phyloP scores from a whole-genome alignment of 2,888 invertebrate species.

The Rhagonycha fulva region DNA sequence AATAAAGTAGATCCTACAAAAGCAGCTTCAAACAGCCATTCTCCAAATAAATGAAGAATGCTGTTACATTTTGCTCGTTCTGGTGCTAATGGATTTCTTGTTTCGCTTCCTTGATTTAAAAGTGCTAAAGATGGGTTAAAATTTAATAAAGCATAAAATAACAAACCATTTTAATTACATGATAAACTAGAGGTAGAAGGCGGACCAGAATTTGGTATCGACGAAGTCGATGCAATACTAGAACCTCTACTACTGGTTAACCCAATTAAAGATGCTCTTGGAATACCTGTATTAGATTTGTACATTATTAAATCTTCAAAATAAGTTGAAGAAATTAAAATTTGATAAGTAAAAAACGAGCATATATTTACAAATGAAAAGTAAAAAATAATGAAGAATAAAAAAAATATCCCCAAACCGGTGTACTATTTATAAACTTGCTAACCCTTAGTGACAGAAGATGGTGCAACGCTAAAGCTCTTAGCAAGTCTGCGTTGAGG shows the following conservation, averaged over 20 bases:
- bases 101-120: conserved; percentile 59
- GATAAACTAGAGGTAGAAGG: conserved; percentile 69
- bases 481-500: conserved; percentile 87
- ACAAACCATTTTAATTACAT: conserved; percentile 56
- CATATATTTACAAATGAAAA: background rate
- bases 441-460: conserved; percentile 66
- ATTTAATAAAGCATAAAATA: background rate
- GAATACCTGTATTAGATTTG: conserved; percentile 66
- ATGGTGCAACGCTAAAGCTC: conserved; percentile 88
- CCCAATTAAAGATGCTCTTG: conserved; percentile 79
- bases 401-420: background rate
- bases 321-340: background rate
- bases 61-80: conserved; percentile 92
- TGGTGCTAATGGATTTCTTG: conserved; percentile 65
- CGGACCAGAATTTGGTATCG: conserved; percentile 73
- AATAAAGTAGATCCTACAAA: conserved; percentile 77
- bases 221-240: conserved; percentile 65
- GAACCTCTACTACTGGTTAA: conserved; percentile 74
- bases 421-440: background rate
- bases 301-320: background rate
- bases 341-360: background rate
- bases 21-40: conserved; percentile 96
- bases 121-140: conserved; percentile 60
- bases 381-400: background rate
- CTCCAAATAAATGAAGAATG: conserved; percentile 92